Percentiles rank a stretch among this genome's conserved stretches.
Evolutionary conservation across 2,888 invertebrate genomes (phyloP).

Genomic region (Scaptomyza parva): DNA sequence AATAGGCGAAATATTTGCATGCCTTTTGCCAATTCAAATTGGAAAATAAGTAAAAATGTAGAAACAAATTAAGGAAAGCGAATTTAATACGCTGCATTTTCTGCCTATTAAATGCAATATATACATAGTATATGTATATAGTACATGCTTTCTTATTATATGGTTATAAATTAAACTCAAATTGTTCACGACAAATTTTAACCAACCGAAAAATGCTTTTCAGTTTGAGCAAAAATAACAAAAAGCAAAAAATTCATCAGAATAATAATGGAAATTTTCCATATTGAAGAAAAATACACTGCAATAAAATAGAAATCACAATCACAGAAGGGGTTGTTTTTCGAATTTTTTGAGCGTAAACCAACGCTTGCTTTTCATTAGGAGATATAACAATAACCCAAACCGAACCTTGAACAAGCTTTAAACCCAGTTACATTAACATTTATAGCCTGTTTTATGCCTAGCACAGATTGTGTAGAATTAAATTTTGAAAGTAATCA

Average conservation of each 20-base stretch:
- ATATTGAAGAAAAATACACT: not conserved
- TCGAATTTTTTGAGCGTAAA: too few species aligned
- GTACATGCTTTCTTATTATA: too few species aligned
- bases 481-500: constrained; percentile 17
- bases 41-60: not conserved
- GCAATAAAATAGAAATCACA: too few species aligned
- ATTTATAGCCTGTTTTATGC: not conserved
- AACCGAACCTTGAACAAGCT: not conserved
- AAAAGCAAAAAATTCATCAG: not conserved
- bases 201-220: not conserved
- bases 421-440: not conserved
- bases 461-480: not conserved
- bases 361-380: not conserved
- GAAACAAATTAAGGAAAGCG: not conserved
- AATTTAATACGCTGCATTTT: constrained; percentile 6
- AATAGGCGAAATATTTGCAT: constrained; percentile 20
- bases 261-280: not conserved
- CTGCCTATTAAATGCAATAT: not conserved
- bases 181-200: not conserved
- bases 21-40: constrained; percentile 6
- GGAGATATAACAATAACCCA: not conserved
- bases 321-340: too few species aligned
- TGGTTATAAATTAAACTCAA: not conserved
- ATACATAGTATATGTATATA: too few species aligned
- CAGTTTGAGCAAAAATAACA: not conserved